A percentile compares a stretch with the other conserved stretches of the same genome.
Conservation (phyloP, 2,797 vertebrate species). For the Poecilia picta region DNA sequence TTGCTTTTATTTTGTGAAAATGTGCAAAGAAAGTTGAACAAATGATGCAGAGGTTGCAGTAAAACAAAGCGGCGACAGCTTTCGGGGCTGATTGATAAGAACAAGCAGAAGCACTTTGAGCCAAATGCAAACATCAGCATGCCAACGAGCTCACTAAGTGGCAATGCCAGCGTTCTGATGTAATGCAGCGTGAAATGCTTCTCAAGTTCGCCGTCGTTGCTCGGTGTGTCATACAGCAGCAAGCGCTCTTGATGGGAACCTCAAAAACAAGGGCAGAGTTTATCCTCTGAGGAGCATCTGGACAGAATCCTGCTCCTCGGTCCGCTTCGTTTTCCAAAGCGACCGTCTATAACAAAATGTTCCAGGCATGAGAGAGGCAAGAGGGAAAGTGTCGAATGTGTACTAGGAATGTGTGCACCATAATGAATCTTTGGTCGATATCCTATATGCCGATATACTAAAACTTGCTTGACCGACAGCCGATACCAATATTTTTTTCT, state of each 20-base stretch:
- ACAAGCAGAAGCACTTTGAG: conserved; percentile 6
- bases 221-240: conserved; percentile 9
- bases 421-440: too few species aligned
- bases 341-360: not conserved
- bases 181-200: conserved; percentile 26
- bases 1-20: not conserved
- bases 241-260: not conserved
- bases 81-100: not conserved
- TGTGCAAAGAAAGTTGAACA: not conserved
- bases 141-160: conserved; percentile 9
- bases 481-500: too few species aligned
- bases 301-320: not conserved
- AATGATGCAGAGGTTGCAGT: not conserved
- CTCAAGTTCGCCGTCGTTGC: conserved; percentile 8
- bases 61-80: not conserved
- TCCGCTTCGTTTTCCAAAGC: not conserved
- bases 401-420: too few species aligned
- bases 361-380: not conserved
- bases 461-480: too few species aligned
- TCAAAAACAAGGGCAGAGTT: not conserved
- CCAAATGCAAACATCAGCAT: conserved; percentile 16
- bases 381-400: not conserved
- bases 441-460: too few species aligned
- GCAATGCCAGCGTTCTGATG: conserved; percentile 15
- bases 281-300: not conserved